Base-by-base conservation (phyloP, 2,888 invertebrate genomes). In the Cataglyphis albicans region DNA sequence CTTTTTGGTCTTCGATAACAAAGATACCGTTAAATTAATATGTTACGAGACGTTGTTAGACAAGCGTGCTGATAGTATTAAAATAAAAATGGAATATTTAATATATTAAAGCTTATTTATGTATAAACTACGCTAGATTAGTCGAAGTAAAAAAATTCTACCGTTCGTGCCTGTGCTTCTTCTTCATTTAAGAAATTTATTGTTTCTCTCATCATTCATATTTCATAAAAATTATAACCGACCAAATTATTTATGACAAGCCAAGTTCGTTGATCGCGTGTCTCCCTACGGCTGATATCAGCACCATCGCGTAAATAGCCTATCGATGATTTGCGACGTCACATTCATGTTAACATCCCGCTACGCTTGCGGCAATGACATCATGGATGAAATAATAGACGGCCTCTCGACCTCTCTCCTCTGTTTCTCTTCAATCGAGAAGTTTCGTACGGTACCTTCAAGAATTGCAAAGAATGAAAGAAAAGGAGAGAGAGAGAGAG, bases 321-420 rank as follows among this genome's bases (percentile, higher is more conserved):
- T 63, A 52, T 63, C 63, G 81, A 52, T 38, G 44, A 80, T 44
- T 63, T 74, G 72, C 35, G 63, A 61, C 52, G 63, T 73, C 72
- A 52, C 55, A 63, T 68, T 52, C 70, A 57, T 25, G 70, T 70
- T 78, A 59, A 70, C 70, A 35, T 75, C 59, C 32, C 72, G 57
- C 55, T 38, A 67, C 41, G 82, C 67, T 84, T 44, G 55, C 73
- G 83, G 67, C 70, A 52, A 38, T 85, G 86, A 89, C 88, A 85
- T 89, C 88, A 89, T 65, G 48, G 68, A 76, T 86, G 84, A 85
- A 88, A 88, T 87, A 89, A 89, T 84, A 83, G 86, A 35, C 82
- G 84, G 59, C 81, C 81, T 74, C 80, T 72, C 70, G 70, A 70
- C 70, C 78, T 70, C 59, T 35, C 41, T 10, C 9, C 32, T 21